Evolutionary conservation across 2,113 vertebrate species (phyloP).

Genomic region (Tringa solitaria): DNA sequence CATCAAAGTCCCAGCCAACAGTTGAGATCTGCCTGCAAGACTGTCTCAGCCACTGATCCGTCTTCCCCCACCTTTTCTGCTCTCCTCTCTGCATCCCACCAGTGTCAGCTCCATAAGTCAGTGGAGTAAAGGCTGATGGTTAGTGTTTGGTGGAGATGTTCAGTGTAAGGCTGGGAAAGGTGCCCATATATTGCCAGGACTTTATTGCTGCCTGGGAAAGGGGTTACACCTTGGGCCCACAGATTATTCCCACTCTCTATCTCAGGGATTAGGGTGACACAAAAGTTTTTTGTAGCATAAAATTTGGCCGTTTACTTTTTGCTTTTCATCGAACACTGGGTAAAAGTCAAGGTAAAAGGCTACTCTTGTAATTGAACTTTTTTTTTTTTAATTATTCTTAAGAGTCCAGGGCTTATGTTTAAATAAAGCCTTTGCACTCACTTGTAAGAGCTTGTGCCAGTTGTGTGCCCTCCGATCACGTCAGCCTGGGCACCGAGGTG

Average conservation of each 20-base stretch:
- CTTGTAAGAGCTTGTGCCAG: not conserved
- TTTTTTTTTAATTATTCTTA: not conserved
- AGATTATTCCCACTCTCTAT: too few species aligned
- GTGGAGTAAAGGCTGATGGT: too few species aligned
- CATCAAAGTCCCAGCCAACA: too few species aligned
- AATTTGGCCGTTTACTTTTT: not conserved
- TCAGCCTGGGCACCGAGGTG: not conserved
- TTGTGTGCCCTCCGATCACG: not conserved
- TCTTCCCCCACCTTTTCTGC: not conserved
- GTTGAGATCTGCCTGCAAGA: not conserved
- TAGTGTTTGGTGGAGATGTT: not conserved
- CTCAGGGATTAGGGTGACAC: not conserved
- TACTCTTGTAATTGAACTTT: not conserved
- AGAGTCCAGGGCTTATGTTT: not conserved
- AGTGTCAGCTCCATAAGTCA: fast-evolving
- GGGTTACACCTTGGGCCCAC: not conserved
- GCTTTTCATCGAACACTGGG: not conserved
- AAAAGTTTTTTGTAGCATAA: not conserved
- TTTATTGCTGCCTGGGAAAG: not conserved
- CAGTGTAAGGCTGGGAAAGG: not conserved
- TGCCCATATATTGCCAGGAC: fast-evolving
- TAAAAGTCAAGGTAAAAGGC: not conserved
- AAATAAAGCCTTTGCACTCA: not conserved
- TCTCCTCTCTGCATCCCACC: not conserved
- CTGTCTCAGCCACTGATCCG: fast-evolving